A percentile compares a stretch with the other conserved stretches of the same genome.
Conservation (phyloP, 2,113 vertebrate species). For the Vireo altiloquus region DNA sequence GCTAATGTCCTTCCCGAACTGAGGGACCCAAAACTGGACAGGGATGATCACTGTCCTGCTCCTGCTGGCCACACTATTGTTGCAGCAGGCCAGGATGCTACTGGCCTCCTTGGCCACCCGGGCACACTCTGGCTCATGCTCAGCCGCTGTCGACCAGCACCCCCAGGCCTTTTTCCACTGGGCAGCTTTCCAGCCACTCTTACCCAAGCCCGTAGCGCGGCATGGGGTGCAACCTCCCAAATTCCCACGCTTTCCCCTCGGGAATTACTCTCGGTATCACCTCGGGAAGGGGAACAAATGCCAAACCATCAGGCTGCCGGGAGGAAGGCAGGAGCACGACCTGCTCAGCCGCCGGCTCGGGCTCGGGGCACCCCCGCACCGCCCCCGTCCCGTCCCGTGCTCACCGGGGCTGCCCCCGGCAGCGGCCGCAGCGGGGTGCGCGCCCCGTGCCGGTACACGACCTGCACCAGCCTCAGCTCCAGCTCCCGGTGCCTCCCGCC, state of each 20-base stretch:
- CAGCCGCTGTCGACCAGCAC: neutral
- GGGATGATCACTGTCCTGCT: neutral
- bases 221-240: neutral
- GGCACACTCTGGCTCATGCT: neutral
- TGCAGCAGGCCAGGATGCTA: neutral
- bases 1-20: fast-evolving
- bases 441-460: too few species aligned
- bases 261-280: neutral
- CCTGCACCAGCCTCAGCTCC: too few species aligned
- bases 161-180: neutral
- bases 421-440: too few species aligned
- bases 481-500: too few species aligned
- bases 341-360: neutral
- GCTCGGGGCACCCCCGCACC: too few species aligned
- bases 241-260: fast-evolving
- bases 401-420: too few species aligned
- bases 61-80: neutral
- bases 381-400: too few species aligned
- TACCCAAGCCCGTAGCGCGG: neutral
- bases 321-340: neutral
- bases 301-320: fast-evolving
- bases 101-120: neutral
- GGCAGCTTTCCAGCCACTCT: neutral
- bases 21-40: neutral
- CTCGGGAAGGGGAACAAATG: neutral